phyloP scores from a whole-genome alignment of 2,797 vertebrate genomes.

The Adelosebastes latens region DNA sequence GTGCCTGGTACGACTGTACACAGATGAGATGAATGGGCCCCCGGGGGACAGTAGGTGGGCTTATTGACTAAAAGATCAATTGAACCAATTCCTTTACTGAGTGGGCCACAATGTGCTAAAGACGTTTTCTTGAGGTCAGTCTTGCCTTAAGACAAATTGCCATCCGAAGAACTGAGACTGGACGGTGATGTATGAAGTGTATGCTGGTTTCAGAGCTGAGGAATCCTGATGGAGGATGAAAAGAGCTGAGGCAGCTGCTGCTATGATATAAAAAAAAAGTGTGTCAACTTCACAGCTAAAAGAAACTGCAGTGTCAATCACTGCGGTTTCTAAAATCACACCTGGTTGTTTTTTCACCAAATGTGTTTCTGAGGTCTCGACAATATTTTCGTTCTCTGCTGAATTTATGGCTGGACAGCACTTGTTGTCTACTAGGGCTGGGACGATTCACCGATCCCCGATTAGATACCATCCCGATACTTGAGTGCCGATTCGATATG shows the following conservation, averaged over 20 bases:
- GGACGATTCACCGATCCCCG: too few species aligned
- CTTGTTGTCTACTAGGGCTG: background rate
- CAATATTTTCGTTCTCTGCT: background rate
- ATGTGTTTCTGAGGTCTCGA: slow-evolving; percentile 4
- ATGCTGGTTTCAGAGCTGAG: slow-evolving; percentile 6
- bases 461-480: too few species aligned
- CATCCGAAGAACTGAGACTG: slow-evolving; percentile 5
- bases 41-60: slow-evolving; percentile 7
- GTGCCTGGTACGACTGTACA: slow-evolving; percentile 16
- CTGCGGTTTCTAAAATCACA: background rate
- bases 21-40: slow-evolving; percentile 42
- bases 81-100: slow-evolving; percentile 23
- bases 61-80: slow-evolving; percentile 44
- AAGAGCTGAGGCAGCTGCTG: slow-evolving; percentile 26
- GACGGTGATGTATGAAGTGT: slow-evolving; percentile 2
- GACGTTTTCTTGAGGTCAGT: slow-evolving; percentile 14
- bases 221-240: slow-evolving; percentile 22
- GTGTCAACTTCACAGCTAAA: slow-evolving; percentile 19
- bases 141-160: slow-evolving; percentile 19
- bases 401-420: background rate
- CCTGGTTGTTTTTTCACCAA: background rate
- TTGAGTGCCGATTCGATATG: too few species aligned
- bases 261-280: slow-evolving; percentile 11
- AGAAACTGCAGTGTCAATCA: background rate
- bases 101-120: background rate